Percentiles rank a stretch among this genome's conserved stretches.
These are phyloP conservation scores for Muscicapa comitata DNA, from an alignment of 2,797 vertebrate genomes.

Conservation along the genomic window DNA sequence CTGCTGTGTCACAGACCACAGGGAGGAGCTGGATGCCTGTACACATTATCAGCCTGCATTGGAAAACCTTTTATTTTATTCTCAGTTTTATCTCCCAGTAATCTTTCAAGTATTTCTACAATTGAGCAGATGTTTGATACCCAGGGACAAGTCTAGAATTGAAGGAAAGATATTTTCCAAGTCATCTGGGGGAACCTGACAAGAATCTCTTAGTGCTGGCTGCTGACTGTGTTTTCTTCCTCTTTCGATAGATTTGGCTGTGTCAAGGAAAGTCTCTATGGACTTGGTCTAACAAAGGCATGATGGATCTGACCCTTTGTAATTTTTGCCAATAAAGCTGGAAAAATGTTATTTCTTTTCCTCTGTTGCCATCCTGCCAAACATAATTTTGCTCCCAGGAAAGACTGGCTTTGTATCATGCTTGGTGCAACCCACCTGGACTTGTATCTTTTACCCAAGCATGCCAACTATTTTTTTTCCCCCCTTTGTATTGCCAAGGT, in stretches of 20 bases:
- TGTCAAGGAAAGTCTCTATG: background rate
- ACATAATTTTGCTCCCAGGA: background rate
- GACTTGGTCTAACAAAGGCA: background rate
- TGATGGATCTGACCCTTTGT: conserved; percentile 33
- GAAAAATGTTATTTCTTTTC: background rate
- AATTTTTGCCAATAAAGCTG: conserved; percentile 21
- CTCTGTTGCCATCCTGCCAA: background rate
- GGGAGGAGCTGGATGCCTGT: background rate
- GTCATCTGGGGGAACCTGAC: conserved; percentile 4
- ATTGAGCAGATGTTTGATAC: conserved; percentile 6
- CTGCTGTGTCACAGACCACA: background rate
- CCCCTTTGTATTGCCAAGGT: background rate
- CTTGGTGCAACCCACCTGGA: background rate
- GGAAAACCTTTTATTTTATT: background rate
- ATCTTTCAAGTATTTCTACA: background rate
- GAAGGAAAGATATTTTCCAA: conserved; percentile 7
- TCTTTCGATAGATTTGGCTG: conserved; percentile 30
- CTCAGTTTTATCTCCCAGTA: background rate
- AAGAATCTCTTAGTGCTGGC: background rate
- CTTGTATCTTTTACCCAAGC: background rate
- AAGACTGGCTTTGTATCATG: background rate
- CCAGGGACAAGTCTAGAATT: background rate
- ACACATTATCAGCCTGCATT: background rate
- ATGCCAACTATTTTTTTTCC: background rate
- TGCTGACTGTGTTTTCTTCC: conserved; percentile 15